Base-by-base conservation (phyloP, 2,888 invertebrate genomes). In the Belgica antarctica region DNA sequence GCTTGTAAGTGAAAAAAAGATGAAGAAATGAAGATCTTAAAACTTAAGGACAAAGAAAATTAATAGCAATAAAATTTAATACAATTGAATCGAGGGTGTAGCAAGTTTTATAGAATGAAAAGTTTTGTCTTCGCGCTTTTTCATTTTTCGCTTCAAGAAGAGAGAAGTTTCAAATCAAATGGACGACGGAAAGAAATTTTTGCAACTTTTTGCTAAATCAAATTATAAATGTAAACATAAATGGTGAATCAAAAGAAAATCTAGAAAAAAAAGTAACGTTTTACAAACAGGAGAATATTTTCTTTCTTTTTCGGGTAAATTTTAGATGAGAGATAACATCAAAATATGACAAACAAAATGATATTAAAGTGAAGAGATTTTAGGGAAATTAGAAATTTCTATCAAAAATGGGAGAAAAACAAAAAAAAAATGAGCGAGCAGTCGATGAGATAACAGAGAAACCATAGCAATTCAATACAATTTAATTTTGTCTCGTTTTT, bases 21-120 rank as follows among this genome's bases (percentile, higher is more conserved):
- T 41, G 41, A 41, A 41, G 41, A 41, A 41, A 41, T 41, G 41
- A 52, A 52, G 52, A 52, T 52, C 52, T 52, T 52, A 52, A 31
- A 31, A 19, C 22, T 52, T 52, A 52, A 52, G 52, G 52, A 52
- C 52, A 52, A 17, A 52, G 22, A 52, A n/a, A 52, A 52, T 52
- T 52, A 52, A 52, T 52, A 52, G 52, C 52, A 52, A 52, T 52
- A 52, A 52, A 52, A 22, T 52, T 52, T 52, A 52, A 52, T 52
- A 52, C 52, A 52, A 52, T 17, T 52, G 52, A 52, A 22, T n/a
- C 3, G 22, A 52, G 52, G 52, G 52, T 52, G 52, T 8, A 52
- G n/a, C n/a, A 4, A n/a, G n/a, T 52, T 52, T 52, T 52, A 52
- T 52, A 52, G 52, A 52, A 2, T 8, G 22, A 22, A 41, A 12